Percentiles rank a stretch among this genome's conserved stretches.
Evolutionary conservation across 2,888 invertebrate genomes (phyloP).

Genomic region (Drosophila pullipes): DNA sequence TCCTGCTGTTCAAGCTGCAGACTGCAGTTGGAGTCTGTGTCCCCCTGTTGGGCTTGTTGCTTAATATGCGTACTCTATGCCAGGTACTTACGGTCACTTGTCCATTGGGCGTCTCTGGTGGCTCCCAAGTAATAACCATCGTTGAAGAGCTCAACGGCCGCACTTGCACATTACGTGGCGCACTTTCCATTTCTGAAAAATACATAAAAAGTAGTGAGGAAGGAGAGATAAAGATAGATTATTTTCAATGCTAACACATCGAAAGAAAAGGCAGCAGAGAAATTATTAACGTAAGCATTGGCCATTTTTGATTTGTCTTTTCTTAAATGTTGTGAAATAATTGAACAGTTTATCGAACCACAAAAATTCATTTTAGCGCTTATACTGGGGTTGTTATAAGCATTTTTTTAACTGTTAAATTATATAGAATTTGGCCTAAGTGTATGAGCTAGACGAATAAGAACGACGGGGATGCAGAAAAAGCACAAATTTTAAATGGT

Average conservation of each 20-base stretch:
- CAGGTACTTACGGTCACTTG: conserved; percentile 94
- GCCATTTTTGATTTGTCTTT: neutral
- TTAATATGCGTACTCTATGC: conserved; percentile 64
- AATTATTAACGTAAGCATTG: too few species aligned
- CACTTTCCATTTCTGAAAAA: conserved; percentile 94
- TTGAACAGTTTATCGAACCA: neutral
- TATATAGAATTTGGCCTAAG: neutral
- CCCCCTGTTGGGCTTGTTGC: conserved; percentile 33
- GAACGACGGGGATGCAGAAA: neutral
- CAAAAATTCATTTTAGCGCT: neutral
- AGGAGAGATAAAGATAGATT: neutral
- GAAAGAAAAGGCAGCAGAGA: neutral
- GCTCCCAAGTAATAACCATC: conserved; percentile 99
- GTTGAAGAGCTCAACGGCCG: conserved; percentile 97
- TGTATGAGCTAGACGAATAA: neutral
- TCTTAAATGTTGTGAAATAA: neutral
- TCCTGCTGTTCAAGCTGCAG: conserved; percentile 6
- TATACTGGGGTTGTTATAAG: neutral
- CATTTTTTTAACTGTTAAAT: neutral
- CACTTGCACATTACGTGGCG: conserved; percentile 97
- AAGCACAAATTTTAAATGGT: too few species aligned
- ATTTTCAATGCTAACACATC: conserved; percentile 35
- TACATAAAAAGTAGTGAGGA: neutral
- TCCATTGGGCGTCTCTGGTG: conserved; percentile 98
- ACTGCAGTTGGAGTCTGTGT: conserved; percentile 18